A percentile compares a stretch with the other conserved stretches of the same genome.
Evolutionary conservation across 2,113 vertebrate species (phyloP).

Genomic region (Apistogramma diplotaenia): DNA sequence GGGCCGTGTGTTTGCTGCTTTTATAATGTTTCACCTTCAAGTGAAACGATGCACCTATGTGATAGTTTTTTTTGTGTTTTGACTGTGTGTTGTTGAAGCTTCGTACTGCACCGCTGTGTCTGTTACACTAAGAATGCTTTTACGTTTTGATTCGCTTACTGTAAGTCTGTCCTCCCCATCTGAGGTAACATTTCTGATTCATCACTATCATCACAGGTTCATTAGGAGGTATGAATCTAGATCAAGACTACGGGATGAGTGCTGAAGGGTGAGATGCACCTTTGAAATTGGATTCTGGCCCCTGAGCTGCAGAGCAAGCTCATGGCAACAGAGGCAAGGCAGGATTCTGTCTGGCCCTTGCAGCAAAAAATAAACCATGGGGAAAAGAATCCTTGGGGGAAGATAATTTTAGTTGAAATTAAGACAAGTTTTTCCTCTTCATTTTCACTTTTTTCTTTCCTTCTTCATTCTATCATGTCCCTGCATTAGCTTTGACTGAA

Average conservation of each 20-base stretch:
- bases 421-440: not conserved
- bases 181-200: conserved; percentile 19
- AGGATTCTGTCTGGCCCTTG: conserved; percentile 9
- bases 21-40: not conserved
- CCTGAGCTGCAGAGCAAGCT: conserved; percentile 13
- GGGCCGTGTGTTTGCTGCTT: conserved; percentile 26
- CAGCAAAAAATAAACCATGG: conserved; percentile 23
- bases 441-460: not conserved
- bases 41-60: not conserved
- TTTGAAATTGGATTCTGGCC: conserved; percentile 54
- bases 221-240: conserved; percentile 20
- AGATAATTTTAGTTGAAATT: not conserved
- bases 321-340: conserved; percentile 42
- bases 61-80: not conserved
- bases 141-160: not conserved
- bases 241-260: conserved; percentile 10
- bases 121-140: not conserved
- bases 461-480: not conserved
- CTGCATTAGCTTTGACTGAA: conserved; percentile 10
- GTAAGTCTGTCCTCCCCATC: not conserved
- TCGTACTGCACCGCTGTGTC: not conserved
- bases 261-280: conserved; percentile 9
- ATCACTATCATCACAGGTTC: conserved; percentile 12
- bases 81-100: not conserved
- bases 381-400: not conserved